Evolutionary conservation across 2,888 invertebrate species (phyloP), one percentile per base, ranked within the genome.

Genomic region (Phyllotreta cruciferae): DNA sequence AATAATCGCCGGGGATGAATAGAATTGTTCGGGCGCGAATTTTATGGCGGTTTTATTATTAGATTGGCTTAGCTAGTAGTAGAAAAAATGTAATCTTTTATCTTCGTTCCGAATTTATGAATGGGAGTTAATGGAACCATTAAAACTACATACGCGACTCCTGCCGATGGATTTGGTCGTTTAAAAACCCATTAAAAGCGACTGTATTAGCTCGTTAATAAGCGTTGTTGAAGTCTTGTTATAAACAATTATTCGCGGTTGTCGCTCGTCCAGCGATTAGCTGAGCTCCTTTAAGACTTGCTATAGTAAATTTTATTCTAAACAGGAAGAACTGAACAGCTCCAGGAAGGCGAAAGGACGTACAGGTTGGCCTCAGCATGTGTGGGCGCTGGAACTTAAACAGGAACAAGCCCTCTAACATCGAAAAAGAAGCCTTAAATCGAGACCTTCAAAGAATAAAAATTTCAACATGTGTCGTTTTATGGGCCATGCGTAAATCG

Each of bases 291-390:
- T 38, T 38, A 67, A 67, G 67, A 55, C 53, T 69, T 70, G 69
- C 71, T 71, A n/a, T n/a, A 69, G 66, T 66, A 41, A n/a, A 69
- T 66, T 68, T 66, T 72, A 64, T 71, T 76, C 71, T 77, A 77
- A 78, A 78, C 79, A 80, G 78, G 80, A 81, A 77, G 79, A 78
- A 67, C 70, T 76, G 69, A 74, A 70, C 70, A 78, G 74, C 68
- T 71, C 77, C 44, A 76, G 76, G 65, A 85, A 88, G 71, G 83
- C 87, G 63, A 94, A 94, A 80, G 95, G 95, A 0, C 87, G 97
- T 62, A 97, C 97, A 0, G 97, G 97, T 9, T 97, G 97, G 97
- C 97, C 96, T 0, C 96, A 97, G 77, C 94, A 95, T 81, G 96
- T 96, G 68, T 97, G 97, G 96, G 96, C 96, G 0, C 83, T 94